A percentile compares a stretch with the other conserved stretches of the same genome.
Conservation (phyloP, 2,797 vertebrate genomes). For the Pantherophis alleghaniensis region DNA sequence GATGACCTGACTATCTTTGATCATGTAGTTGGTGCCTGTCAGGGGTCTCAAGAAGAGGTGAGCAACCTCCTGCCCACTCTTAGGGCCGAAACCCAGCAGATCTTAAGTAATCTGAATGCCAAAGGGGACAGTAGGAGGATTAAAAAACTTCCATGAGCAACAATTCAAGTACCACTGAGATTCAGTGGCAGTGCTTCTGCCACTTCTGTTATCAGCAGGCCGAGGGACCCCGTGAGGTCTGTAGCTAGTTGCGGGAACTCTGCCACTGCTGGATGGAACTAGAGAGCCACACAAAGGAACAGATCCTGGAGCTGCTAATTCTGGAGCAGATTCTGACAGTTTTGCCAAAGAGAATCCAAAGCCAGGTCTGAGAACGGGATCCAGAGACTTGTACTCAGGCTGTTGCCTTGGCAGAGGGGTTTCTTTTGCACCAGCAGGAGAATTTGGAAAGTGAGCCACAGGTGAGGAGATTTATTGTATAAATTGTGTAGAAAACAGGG, state of each 20-base stretch:
- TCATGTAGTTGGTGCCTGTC: conserved; percentile 1
- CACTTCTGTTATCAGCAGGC: conserved; percentile 13
- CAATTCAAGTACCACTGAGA: neutral
- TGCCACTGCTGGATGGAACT: conserved; percentile 24
- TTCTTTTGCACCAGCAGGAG: conserved; percentile 14
- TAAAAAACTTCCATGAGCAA: neutral
- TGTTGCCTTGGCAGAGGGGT: conserved; percentile 7
- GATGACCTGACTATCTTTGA: conserved; percentile 12
- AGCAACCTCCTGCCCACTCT: conserved; percentile 8
- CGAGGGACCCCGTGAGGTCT: neutral
- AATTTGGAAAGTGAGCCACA: conserved; percentile 5
- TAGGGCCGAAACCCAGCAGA: conserved; percentile 7
- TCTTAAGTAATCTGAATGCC: neutral
- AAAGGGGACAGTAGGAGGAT: neutral
- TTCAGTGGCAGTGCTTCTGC: neutral
- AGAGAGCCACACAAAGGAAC: conserved; percentile 20
- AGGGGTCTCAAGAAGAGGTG: neutral
- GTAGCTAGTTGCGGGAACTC: conserved; percentile 2
- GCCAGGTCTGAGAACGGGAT: neutral
- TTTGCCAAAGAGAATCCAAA: conserved; percentile 17
- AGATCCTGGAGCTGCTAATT: conserved; percentile 24
- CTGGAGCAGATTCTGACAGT: conserved; percentile 19
- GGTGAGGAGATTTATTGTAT: neutral
- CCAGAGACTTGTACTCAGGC: conserved; percentile 17
- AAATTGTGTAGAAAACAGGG: neutral